A percentile compares a stretch with the other conserved stretches of the same genome.
Evolutionary conservation across 2,888 invertebrate species (phyloP).

Genomic region (Eupeodes luniger): DNA sequence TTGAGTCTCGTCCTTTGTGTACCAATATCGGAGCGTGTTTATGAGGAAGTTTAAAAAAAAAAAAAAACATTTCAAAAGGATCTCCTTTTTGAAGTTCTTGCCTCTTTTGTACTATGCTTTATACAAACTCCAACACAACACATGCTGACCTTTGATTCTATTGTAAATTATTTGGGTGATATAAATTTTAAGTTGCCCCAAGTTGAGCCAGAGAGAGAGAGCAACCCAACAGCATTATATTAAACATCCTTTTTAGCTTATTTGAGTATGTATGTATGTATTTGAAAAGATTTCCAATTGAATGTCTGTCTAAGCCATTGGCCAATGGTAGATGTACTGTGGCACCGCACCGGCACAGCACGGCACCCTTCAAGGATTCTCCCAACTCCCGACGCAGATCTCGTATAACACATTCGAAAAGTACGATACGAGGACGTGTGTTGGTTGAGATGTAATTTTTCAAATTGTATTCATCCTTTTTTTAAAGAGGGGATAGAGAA

Average conservation of each 20-base stretch:
- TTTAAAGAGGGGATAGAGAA: neutral
- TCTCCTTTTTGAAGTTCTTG: constrained; percentile 34
- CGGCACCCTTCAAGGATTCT: constrained; percentile 2
- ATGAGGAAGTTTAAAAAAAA: constrained; percentile 16
- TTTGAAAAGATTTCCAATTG: constrained; percentile 54
- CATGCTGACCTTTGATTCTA: constrained; percentile 66
- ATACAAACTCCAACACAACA: constrained; percentile 19
- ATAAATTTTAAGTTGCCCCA: constrained; percentile 47
- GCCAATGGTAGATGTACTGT: neutral
- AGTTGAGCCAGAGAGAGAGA: constrained; percentile 16
- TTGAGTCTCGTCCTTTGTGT: constrained; percentile 23
- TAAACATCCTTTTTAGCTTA: constrained; percentile 27
- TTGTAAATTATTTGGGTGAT: constrained; percentile 71
- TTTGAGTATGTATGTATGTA: no score
- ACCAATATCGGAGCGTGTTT: no score
- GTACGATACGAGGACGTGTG: constrained; percentile 16
- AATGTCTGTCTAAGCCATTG: neutral
- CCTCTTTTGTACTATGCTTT: neutral
- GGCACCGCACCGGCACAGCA: neutral
- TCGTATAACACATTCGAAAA: constrained; percentile 8
- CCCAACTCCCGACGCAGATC: neutral
- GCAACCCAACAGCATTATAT: constrained; percentile 41
- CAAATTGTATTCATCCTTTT: constrained; percentile 43
- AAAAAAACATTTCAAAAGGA: constrained; percentile 43
- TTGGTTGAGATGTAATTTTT: constrained; percentile 57